These are phyloP conservation scores for Baronia brevicornis DNA, from an alignment of 2,888 invertebrate genomes.

Conservation along the genomic window DNA sequence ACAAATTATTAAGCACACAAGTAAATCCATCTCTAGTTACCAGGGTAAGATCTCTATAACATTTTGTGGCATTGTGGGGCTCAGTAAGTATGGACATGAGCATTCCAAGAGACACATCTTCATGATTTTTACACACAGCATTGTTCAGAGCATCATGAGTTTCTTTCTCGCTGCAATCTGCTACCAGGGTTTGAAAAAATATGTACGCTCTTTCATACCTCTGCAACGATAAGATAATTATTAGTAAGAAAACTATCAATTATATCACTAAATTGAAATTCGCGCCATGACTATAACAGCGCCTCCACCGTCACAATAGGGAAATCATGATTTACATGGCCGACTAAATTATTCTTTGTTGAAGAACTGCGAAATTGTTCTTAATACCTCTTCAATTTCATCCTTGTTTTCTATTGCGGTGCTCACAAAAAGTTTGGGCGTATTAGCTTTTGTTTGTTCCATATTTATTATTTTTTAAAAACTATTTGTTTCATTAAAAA, in stretches of 20 bases:
- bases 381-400: slow-evolving; percentile 91
- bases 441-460: slow-evolving; percentile 76
- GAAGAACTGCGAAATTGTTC: slow-evolving; percentile 62
- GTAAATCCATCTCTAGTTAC: slow-evolving; percentile 92
- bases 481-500: slow-evolving; percentile 76
- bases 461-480: slow-evolving; percentile 66
- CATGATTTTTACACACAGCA: slow-evolving; percentile 93
- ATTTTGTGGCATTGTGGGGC: slow-evolving; percentile 86
- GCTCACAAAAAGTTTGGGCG: slow-evolving; percentile 87
- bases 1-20: slow-evolving; percentile 86
- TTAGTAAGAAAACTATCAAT: too few species aligned
- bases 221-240: slow-evolving; percentile 83
- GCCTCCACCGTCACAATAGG: slow-evolving; percentile 62
- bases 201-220: slow-evolving; percentile 91
- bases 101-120: slow-evolving; percentile 94
- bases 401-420: slow-evolving; percentile 91
- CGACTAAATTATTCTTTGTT: slow-evolving; percentile 71
- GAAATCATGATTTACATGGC: slow-evolving; percentile 68
- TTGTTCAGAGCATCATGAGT: slow-evolving; percentile 93
- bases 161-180: slow-evolving; percentile 93
- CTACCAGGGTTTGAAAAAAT: slow-evolving; percentile 84
- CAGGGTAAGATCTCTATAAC: slow-evolving; percentile 93
- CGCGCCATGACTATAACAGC: slow-evolving; percentile 57
- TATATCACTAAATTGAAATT: slow-evolving; percentile 40
- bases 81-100: slow-evolving; percentile 92